These are phyloP conservation scores for Cydia amplana DNA, from an alignment of 1,140 invertebrate genomes.

Conservation along the genomic window DNA sequence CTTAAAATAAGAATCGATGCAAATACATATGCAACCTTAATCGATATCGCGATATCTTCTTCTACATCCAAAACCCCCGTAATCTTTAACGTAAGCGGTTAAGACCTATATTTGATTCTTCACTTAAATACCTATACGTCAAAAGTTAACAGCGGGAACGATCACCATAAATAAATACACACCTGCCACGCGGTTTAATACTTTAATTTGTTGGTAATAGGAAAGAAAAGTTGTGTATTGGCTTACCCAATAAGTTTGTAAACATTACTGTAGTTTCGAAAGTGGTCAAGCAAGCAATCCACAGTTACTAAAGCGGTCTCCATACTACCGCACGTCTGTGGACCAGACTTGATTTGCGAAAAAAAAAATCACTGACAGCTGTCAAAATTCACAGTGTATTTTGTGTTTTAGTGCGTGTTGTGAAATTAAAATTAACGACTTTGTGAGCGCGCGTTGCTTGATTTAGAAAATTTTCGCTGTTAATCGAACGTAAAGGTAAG, in stretches of 20 bases:
- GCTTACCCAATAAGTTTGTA: not conserved
- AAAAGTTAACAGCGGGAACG: not conserved
- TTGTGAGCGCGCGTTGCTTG: not conserved
- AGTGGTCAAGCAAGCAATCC: conserved; percentile 22
- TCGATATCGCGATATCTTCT: not conserved
- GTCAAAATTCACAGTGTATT: conserved; percentile 31
- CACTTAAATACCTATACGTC: conserved; percentile 9
- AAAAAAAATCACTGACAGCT: conserved; percentile 23
- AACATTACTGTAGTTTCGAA: conserved; percentile 24
- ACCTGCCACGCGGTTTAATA: not conserved
- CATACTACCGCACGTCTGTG: not conserved
- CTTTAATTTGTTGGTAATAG: not conserved
- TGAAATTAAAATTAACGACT: conserved; percentile 23
- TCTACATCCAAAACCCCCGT: not conserved
- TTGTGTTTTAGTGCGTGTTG: conserved; percentile 18
- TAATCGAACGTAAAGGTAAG: not conserved
- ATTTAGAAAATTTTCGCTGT: not conserved
- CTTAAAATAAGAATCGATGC: not conserved
- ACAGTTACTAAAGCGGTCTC: conserved; percentile 21
- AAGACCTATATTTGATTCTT: not conserved
- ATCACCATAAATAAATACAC: not conserved
- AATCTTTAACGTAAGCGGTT: not conserved
- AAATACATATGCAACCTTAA: not conserved
- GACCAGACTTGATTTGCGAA: not conserved
- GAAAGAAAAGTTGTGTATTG: not conserved